phyloP scores from a whole-genome alignment of 1,140 invertebrate genomes.

The Frieseomelitta varia region DNA sequence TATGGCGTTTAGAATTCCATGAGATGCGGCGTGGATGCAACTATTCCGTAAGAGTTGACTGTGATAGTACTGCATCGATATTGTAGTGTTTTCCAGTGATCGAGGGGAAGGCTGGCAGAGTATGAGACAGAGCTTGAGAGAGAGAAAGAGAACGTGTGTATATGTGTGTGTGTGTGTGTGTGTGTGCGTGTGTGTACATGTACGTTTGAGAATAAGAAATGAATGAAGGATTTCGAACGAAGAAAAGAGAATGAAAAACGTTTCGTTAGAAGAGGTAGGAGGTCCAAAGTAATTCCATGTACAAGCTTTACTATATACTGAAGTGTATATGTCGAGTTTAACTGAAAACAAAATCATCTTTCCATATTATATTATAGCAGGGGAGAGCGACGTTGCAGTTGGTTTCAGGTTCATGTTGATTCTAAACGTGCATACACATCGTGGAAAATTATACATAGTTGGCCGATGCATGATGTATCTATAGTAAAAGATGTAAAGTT shows the following conservation, averaged over 20 bases:
- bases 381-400: neutral
- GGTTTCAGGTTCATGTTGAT: constrained; percentile 44
- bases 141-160: no score
- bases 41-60: constrained; percentile 56
- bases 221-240: neutral
- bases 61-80: constrained; percentile 63
- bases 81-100: constrained; percentile 37
- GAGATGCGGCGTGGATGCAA: constrained; percentile 26
- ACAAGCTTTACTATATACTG: constrained; percentile 28
- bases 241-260: neutral
- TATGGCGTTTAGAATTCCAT: constrained; percentile 66
- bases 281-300: constrained; percentile 3
- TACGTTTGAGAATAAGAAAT: neutral
- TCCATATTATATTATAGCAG: neutral
- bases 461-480: constrained; percentile 53
- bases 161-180: no score
- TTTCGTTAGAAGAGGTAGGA: constrained; percentile 6
- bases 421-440: constrained; percentile 64
- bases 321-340: neutral
- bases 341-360: neutral
- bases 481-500: constrained; percentile 28
- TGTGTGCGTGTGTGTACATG: neutral
- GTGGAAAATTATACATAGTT: constrained; percentile 42
- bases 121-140: neutral
- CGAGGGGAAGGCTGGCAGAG: neutral